phyloP scores from a whole-genome alignment of 1,140 invertebrate species.

The Lordiphosa stackelbergi region DNA sequence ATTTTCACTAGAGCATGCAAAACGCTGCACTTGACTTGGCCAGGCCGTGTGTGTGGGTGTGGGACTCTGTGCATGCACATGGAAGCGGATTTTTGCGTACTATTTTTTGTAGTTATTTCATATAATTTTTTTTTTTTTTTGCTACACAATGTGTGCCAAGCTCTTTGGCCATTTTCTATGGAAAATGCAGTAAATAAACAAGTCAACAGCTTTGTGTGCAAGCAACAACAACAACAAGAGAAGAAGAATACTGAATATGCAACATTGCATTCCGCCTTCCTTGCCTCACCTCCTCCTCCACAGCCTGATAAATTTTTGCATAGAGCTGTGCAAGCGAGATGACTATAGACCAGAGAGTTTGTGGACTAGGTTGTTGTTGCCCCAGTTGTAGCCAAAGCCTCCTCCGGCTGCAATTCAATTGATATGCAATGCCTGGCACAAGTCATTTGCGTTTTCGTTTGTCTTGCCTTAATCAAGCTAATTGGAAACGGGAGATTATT shows the following conservation, averaged over 20 bases:
- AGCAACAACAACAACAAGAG: neutral
- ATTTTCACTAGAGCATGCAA: conserved; percentile 12
- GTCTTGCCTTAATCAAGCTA: conserved; percentile 22
- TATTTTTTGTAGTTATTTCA: neutral
- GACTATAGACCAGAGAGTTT: neutral
- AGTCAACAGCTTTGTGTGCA: conserved; percentile 8
- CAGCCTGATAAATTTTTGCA: conserved; percentile 2
- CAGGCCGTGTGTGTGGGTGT: conserved; percentile 3
- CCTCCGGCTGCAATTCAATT: neutral
- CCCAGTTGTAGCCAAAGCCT: neutral
- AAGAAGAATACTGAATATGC: conserved; percentile 18
- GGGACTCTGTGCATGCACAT: conserved; percentile 4
- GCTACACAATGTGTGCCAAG: conserved; percentile 24
- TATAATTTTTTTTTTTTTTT: neutral
- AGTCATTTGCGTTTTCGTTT: neutral
- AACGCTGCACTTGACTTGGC: conserved; percentile 31
- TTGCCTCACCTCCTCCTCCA: no score
- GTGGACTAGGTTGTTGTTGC: neutral
- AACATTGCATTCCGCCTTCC: conserved; percentile 7
- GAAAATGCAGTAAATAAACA: conserved; percentile 25
- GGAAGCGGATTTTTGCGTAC: neutral
- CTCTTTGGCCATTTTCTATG: conserved; percentile 12
- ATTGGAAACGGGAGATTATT: conserved; percentile 11
- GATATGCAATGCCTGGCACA: neutral
- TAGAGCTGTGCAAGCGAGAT: neutral